Conservation (phyloP, 2,888 invertebrate species). For the Mayetiola destructor region DNA sequence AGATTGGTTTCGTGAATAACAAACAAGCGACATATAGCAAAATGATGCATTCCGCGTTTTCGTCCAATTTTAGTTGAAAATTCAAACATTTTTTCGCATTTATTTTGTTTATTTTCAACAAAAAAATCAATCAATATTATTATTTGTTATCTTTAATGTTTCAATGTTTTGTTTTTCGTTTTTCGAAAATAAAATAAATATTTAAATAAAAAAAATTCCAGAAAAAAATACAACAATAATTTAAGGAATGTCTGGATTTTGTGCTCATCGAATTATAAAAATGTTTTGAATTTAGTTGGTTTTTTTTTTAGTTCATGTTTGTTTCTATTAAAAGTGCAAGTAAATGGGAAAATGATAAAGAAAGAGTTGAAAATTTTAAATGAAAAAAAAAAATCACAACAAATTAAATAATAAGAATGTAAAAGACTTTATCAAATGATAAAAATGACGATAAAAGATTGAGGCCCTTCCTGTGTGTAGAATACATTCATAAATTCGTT, state of each 20-base stretch:
- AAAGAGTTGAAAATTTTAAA: background rate
- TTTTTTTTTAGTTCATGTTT: background rate
- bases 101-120: background rate
- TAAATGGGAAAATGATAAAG: background rate
- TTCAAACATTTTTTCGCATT: no score
- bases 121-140: background rate
- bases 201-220: no score
- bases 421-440: background rate
- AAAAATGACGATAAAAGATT: background rate
- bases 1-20: no score
- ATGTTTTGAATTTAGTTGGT: background rate
- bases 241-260: no score
- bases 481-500: no score
- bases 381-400: background rate
- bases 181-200: no score
- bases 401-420: background rate
- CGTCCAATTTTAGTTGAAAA: no score
- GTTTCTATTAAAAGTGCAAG: background rate
- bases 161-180: no score
- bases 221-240: no score
- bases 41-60: conserved; percentile 6
- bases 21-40: background rate
- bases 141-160: background rate
- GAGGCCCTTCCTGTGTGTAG: background rate
- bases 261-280: no score